Evolutionary conservation across 2,797 vertebrate genomes (phyloP), one percentile per base, ranked within the genome.

Genomic region (Halcyon leucocephala): DNA sequence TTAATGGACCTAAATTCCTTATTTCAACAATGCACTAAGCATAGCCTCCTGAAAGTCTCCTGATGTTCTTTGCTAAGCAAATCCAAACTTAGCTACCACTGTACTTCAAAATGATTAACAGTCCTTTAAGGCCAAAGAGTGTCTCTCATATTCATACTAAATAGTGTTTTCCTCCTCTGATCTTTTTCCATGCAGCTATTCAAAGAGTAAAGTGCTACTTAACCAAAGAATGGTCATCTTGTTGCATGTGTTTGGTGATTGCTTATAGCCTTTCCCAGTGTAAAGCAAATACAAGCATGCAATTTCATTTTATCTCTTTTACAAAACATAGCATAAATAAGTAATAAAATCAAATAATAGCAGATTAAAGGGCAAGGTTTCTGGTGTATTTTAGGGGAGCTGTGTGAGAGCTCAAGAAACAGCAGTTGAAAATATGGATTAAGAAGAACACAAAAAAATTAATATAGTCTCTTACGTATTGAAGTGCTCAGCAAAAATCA

Each of bases 401-500:
- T 31, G 28, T 28, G 9, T 70, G 51, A 72, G 22, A 90, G 1
- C 21, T 82, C 48, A 82, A 55, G 80, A 73, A 80, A 78, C 37
- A 85, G 52, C 19, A 42, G n/a, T 46, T 55, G 69, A 78, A 72
- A 57, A 39, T 93, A 44, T 64, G 55, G 28, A 69, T 64, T 49
- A 69, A 83, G 29, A 87, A 65, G 29, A 87, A 65, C 46, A 49
- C 6, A 90, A 89, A 65, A 31, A 82, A 52, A 71, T 48, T 74
- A 35, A 76, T 19, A 7, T 29, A 18, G 73, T 88, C n/a, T 66
- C 99, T 98, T 98, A 99, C 99, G 94, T 97, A 90, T 98, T 98
- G 92, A 99, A 99, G 86, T 99, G 98, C 95, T 99, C 99, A 14
- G 98, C 71, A 94, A 99, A 99, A 95, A 99, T 99, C 94, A 99